Conservation (phyloP, 2,797 vertebrate species). For the Botia almorhae region DNA sequence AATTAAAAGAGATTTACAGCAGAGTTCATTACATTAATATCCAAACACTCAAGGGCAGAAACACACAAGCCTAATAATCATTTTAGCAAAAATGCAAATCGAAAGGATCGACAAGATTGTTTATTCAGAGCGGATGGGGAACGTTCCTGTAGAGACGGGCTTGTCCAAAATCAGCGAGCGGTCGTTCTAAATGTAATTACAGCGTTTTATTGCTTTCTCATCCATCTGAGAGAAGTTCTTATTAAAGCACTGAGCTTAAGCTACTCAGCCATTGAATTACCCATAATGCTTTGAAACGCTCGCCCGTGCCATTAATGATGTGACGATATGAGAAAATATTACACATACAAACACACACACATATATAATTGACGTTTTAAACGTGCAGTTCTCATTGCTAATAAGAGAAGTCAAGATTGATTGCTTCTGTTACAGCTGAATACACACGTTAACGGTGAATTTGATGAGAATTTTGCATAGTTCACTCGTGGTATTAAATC, state of each 20-base stretch:
- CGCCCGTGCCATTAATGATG: conserved; percentile 64
- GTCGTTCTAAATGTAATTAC: conserved; percentile 76
- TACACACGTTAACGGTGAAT: conserved; percentile 15
- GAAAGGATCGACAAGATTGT: conserved; percentile 56
- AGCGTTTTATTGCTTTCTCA: conserved; percentile 62
- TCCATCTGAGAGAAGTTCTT: conserved; percentile 68
- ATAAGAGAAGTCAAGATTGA: conserved; percentile 10
- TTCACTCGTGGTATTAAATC: too few species aligned
- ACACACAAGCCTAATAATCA: conserved; percentile 44
- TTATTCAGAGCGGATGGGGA: conserved; percentile 58
- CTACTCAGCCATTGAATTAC: conserved; percentile 73
- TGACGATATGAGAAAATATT: conserved; percentile 55
- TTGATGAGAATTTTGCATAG: conserved; percentile 21
- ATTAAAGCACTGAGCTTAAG: conserved; percentile 71
- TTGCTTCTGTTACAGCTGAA: conserved; percentile 13
- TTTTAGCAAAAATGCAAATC: conserved; percentile 55
- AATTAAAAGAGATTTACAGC: conserved; percentile 32
- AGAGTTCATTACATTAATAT: conserved; percentile 36
- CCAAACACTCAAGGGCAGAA: conserved; percentile 23
- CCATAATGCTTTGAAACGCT: conserved; percentile 61
- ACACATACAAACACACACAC: conserved; percentile 18
- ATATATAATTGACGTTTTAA: neutral
- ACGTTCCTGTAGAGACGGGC: conserved; percentile 65
- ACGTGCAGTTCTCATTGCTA: neutral
- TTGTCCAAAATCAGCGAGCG: conserved; percentile 64